Base-by-base conservation (phyloP, 2,113 vertebrate genomes). In the Barnardius zonarius region DNA sequence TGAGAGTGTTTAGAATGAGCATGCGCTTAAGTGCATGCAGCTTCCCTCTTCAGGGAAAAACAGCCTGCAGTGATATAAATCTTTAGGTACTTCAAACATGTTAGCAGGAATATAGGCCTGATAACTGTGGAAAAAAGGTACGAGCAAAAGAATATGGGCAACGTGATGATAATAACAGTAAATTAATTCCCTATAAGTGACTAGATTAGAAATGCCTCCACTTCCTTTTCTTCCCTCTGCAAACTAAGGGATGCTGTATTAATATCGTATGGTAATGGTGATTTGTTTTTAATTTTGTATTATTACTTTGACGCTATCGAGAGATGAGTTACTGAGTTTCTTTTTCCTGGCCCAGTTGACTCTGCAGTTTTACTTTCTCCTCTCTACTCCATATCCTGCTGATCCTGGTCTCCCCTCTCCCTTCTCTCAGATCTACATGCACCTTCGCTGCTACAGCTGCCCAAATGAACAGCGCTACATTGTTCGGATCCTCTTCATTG, bases 391-490 rank as follows among this genome's bases (percentile, higher is more conserved):
- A 17, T 62, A 1, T 63, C 7, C 52, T 2, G 1, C 92, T 97
- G 75, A 97, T 69, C 31, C 30, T 13, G 30, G 20, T 84, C 13
- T 90, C 31, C 51, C 31, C 18, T 90, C 49, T 92, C 82, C 0
- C 0, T 46, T 69, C 41, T 54, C 48, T 22, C 98, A 99, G 99
- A 99, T 99, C 97, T 99, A 99, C 97, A 99, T 99, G 99, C 99
- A 99, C 66, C 99, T 99, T 22, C 98, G 99, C 84, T 99, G 98
- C 98, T 99, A 99, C 72, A 99, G 99, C 98, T 98, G 99, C 93
- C 99, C 99, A 24, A 99, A 99, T 0, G 99, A 99, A 88, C 99
- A 99, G 97, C 98, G 99, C 91, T 99, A 99, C 97, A 99, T 99
- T 10, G 99, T 99, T 11, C 97, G 99, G 79, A 99, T 99, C 96